phyloP scores from a whole-genome alignment of 1,140 invertebrate genomes.

The Probaryconus sp. region DNA sequence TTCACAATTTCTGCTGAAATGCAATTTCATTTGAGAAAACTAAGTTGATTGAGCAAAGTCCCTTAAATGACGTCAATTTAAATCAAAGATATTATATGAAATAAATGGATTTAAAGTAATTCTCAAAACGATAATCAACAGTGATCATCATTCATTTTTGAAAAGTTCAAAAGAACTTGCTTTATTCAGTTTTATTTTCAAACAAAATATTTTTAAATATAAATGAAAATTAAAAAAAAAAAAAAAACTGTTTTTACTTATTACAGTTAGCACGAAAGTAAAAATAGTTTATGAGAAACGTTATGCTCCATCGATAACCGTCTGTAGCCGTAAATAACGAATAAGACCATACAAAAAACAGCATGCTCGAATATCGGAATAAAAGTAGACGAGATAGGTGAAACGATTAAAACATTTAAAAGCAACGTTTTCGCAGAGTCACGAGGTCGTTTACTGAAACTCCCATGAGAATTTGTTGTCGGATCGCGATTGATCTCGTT shows the following conservation, averaged over 20 bases:
- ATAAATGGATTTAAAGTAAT: too few species aligned
- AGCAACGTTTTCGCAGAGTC: constrained; percentile 34
- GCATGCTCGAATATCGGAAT: constrained; percentile 12
- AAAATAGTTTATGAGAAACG: not conserved
- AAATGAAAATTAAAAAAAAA: too few species aligned
- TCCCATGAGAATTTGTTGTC: constrained; percentile 30
- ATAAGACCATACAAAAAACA: constrained; percentile 21
- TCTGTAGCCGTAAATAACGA: constrained; percentile 12
- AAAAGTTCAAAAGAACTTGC: too few species aligned
- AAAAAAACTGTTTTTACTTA: not conserved
- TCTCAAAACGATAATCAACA: too few species aligned
- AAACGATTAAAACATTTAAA: constrained; percentile 46
- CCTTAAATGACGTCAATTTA: too few species aligned
- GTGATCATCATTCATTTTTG: too few species aligned
- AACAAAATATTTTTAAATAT: too few species aligned
- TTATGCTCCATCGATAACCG: constrained; percentile 5
- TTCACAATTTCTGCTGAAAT: too few species aligned
- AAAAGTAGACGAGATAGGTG: constrained; percentile 22
- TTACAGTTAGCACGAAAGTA: not conserved
- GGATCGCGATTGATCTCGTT: constrained; percentile 38
- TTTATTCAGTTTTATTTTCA: too few species aligned
- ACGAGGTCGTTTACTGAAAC: constrained; percentile 34
- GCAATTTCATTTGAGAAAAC: too few species aligned
- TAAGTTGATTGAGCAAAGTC: too few species aligned
- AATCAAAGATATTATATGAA: too few species aligned